Percentiles rank a stretch among this genome's conserved stretches.
Conservation (phyloP, 2,113 vertebrate species). For the Callospermophilus lateralis region DNA sequence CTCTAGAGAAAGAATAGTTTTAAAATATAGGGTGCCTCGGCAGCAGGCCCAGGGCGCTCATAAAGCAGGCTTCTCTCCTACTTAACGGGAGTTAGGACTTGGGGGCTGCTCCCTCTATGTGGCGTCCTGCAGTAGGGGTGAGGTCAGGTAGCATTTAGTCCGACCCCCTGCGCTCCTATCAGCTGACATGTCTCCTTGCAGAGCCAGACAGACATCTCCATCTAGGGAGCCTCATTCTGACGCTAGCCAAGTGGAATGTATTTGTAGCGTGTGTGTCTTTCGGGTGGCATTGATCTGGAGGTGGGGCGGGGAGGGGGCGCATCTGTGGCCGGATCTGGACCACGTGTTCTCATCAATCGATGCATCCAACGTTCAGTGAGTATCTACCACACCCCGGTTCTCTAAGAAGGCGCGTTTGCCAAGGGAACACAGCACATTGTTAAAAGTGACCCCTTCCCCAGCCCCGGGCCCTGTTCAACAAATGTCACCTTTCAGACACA, state of each 20-base stretch:
- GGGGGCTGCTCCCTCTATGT: fast-evolving
- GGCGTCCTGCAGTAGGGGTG: not conserved
- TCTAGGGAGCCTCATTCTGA: not conserved
- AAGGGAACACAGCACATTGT: not conserved
- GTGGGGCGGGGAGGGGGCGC: not conserved
- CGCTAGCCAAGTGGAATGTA: not conserved
- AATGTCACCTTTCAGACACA: slow-evolving; percentile 40
- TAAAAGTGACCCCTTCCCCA: not conserved
- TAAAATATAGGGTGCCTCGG: not conserved
- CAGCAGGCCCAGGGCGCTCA: not conserved
- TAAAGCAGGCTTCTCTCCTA: not conserved
- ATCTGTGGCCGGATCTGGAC: not conserved
- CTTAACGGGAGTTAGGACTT: not conserved
- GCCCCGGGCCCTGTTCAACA: not conserved
- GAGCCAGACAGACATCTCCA: not conserved
- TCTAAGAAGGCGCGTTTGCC: not conserved
- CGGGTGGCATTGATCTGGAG: not conserved
- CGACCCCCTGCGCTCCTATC: not conserved
- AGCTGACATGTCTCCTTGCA: not conserved
- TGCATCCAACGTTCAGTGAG: not conserved
- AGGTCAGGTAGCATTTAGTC: not conserved
- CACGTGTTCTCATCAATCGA: not conserved
- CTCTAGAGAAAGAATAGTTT: not conserved
- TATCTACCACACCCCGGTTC: not conserved
- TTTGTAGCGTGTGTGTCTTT: not conserved